Evolutionary conservation across 1,140 invertebrate species (phyloP).

Genomic region (Apocrypta bakeri): DNA sequence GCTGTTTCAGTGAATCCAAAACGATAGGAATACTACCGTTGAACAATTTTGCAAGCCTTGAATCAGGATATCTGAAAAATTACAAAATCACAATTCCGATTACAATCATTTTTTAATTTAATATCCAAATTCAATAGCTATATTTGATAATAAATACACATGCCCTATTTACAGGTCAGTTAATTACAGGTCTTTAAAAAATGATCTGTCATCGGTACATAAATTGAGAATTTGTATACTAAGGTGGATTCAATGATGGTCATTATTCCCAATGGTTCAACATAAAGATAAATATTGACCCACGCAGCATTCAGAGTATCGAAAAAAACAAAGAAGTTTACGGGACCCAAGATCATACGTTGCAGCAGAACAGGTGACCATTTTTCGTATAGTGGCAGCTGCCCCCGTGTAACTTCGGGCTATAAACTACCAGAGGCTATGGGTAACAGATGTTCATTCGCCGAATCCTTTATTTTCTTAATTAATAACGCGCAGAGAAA

Average conservation of each 20-base stretch:
- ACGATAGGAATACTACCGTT: conserved; percentile 98
- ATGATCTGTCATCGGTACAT: no score
- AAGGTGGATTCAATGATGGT: no score
- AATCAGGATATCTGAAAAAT: conserved; percentile 89
- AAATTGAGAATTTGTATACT: no score
- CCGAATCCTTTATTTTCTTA: conserved; percentile 50
- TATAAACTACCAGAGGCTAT: conserved; percentile 45
- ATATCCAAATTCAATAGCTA: background rate
- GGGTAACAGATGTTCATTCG: conserved; percentile 58
- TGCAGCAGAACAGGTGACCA: conserved; percentile 61
- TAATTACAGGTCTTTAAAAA: no score
- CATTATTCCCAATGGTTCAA: no score
- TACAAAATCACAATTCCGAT: conserved; percentile 28
- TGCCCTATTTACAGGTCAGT: no score
- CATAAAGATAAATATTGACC: background rate
- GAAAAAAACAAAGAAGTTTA: conserved; percentile 8
- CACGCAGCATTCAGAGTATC: conserved; percentile 21
- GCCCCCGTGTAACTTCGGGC: conserved; percentile 59
- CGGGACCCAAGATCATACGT: background rate
- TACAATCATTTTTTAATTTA: no score
- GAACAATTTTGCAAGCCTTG: conserved; percentile 92
- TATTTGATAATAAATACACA: conserved; percentile 1
- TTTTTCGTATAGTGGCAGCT: conserved; percentile 59
- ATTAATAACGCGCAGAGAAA: conserved; percentile 55
- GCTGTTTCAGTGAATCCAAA: conserved; percentile 96